Conservation (phyloP, 2,113 vertebrate species). For the Rhinogobius similis region DNA sequence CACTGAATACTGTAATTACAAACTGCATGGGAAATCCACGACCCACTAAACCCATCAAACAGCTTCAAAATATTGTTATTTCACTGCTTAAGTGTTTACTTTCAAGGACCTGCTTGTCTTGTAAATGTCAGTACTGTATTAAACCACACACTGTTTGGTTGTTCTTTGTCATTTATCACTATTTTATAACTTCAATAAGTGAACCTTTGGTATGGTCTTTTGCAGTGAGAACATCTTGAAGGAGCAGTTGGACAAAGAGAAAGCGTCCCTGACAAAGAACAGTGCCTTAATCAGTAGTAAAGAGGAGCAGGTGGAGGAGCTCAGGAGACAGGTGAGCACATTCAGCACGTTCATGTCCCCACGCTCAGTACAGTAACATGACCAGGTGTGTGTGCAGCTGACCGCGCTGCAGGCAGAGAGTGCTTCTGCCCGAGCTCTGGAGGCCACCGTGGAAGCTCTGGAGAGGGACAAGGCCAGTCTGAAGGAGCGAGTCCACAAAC, state of each 20-base stretch:
- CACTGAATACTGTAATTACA: not conserved
- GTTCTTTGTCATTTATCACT: not conserved
- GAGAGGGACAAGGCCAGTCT: slow-evolving; percentile 88
- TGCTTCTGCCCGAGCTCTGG: slow-evolving; percentile 82
- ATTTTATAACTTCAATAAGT: no score
- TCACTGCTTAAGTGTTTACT: not conserved
- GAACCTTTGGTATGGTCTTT: slow-evolving; percentile 16
- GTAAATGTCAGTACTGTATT: not conserved
- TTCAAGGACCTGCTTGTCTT: not conserved
- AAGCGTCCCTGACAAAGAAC: slow-evolving; percentile 85
- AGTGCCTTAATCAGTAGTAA: slow-evolving; percentile 93
- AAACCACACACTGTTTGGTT: not conserved
- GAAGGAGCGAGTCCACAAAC: slow-evolving; percentile 83
- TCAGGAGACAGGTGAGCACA: slow-evolving; percentile 84
- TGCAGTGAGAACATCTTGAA: slow-evolving; percentile 85
- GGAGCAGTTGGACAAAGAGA: slow-evolving; percentile 87
- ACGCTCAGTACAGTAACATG: not conserved
- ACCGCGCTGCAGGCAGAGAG: slow-evolving; percentile 81
- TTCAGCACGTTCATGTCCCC: not conserved
- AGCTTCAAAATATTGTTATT: no score
- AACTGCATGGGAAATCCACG: not conserved
- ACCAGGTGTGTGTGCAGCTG: slow-evolving; percentile 71
- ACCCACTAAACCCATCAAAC: not conserved
- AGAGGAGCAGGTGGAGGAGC: slow-evolving; percentile 87
- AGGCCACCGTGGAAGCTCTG: slow-evolving; percentile 82